phyloP scores from a whole-genome alignment of 1,140 invertebrate genomes.

The Calosoma granatense region DNA sequence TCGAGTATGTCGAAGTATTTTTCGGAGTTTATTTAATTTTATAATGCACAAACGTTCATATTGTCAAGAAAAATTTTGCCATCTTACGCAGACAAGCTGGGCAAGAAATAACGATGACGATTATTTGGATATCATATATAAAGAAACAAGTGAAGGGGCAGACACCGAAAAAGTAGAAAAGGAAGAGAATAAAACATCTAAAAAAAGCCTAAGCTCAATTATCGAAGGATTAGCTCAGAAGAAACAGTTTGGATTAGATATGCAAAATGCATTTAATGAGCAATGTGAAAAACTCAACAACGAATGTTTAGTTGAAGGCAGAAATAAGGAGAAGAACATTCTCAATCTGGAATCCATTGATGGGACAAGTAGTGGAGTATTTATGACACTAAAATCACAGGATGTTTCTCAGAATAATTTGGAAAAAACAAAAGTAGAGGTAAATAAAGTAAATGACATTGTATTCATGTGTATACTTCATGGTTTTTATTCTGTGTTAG shows the following conservation, averaged over 20 bases:
- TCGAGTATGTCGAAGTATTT: slow-evolving; percentile 45
- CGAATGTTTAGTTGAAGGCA: background rate
- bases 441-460: background rate
- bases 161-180: background rate
- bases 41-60: slow-evolving; percentile 48
- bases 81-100: background rate
- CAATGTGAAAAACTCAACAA: background rate
- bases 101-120: background rate
- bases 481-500: slow-evolving; percentile 29
- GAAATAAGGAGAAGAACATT: slow-evolving; percentile 7
- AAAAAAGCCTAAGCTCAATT: background rate
- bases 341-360: slow-evolving; percentile 11
- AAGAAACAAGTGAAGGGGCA: background rate
- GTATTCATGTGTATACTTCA: background rate
- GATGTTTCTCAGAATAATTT: background rate
- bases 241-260: background rate
- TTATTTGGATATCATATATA: background rate
- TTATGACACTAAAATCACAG: slow-evolving; percentile 7
- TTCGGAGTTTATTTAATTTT: slow-evolving; percentile 49
- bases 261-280: background rate
- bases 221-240: background rate
- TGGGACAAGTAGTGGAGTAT: slow-evolving; percentile 7
- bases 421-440: slow-evolving; percentile 12
- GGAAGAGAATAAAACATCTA: background rate
- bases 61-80: slow-evolving; percentile 32